Evolutionary conservation across 2,888 invertebrate species (phyloP), one percentile per base, ranked within the genome.

Genomic region (Metallyticus violacea): DNA sequence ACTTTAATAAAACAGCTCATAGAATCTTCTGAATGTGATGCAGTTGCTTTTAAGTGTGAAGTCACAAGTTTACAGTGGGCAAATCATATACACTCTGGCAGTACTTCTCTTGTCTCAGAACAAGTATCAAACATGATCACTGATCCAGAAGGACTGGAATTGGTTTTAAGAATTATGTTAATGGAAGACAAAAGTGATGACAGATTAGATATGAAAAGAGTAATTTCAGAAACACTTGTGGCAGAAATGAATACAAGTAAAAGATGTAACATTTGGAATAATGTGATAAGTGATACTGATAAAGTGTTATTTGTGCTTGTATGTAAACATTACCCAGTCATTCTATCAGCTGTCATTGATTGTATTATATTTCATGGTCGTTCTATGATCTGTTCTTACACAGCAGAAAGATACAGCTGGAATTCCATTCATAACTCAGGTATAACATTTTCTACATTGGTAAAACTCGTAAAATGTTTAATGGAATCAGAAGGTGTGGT

Each of bases 371-470:
- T 92, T 91, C 90, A 93, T 93, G 92, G 90, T 89, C 86, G 89
- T 89, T 85, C 88, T 90, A 28, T 89, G 40, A 15, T 22, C 9
- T 62, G 40, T 62, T 62, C 15, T 62, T 62, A 62, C 40, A 62
- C 40, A 62, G 40, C 40, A 62, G 40, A 62, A 62, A 22, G 40
- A 62, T 15, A 22, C 22, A 88, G 89, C 22, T 93, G 93, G 93
- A 88, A 90, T 15, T 90, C 90, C 79, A 26, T 25, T 9, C 29
- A 62, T 26, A 90, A 92, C 88, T 88, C 91, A 85, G 93, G 93
- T 88, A 91, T 95, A 30, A 91, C 92, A 87, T 94, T 93, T 90
- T 90, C 92, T 0, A 92, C 94, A 89, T 90, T 95, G n/a, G 83
- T 86, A 4, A 77, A 30, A 27, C 81, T 87, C 26, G 77, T 87